A percentile compares a stretch with the other conserved stretches of the same genome.
Conservation (phyloP, 2,888 invertebrate species). For the Tenodera sinensis region DNA sequence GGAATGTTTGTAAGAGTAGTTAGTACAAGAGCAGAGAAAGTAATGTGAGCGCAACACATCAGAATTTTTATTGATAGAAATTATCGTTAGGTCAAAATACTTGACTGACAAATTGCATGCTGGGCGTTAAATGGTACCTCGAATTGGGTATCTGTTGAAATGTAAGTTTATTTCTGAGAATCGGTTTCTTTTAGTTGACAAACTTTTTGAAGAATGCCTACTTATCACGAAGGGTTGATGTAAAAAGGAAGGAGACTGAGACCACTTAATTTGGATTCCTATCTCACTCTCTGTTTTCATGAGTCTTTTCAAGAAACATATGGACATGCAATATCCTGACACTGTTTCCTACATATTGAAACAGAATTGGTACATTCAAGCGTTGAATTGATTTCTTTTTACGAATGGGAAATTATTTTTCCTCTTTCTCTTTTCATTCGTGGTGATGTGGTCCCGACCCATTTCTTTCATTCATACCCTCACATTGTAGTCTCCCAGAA, state of each 20-base stretch:
- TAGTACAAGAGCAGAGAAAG: too few species aligned
- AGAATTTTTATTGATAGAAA: too few species aligned
- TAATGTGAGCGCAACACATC: too few species aligned
- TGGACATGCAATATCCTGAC: not conserved
- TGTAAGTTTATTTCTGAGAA: too few species aligned
- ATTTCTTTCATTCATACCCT: not conserved
- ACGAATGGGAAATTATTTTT: not conserved
- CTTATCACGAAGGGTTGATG: not conserved
- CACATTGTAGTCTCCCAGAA: not conserved
- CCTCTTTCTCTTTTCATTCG: not conserved
- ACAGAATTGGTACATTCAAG: not conserved
- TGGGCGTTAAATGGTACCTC: too few species aligned
- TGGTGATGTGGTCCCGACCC: not conserved
- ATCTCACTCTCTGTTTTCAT: not conserved
- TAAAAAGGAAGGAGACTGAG: not conserved
- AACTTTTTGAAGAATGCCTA: too few species aligned
- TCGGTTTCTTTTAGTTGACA: too few species aligned
- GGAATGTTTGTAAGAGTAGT: too few species aligned
- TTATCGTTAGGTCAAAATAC: too few species aligned
- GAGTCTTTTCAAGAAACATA: not conserved
- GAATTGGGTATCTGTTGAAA: too few species aligned
- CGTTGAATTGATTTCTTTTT: not conserved
- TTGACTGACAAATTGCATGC: too few species aligned
- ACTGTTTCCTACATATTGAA: not conserved
- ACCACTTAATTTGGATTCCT: not conserved